Conservation (phyloP, 2,113 vertebrate species). For the Rhinolophus sinicus region DNA sequence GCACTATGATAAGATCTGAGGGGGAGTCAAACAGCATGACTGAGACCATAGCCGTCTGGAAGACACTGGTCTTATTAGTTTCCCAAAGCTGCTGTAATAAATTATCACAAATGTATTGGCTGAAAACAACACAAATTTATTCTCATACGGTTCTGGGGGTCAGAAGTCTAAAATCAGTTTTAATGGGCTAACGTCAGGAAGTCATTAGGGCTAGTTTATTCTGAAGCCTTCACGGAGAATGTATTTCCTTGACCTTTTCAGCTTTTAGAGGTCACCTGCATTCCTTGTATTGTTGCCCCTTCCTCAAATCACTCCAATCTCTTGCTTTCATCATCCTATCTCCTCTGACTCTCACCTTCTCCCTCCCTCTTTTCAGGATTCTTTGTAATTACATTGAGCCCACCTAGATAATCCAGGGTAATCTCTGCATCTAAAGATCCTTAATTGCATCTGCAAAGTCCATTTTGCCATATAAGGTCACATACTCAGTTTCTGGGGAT, state of each 20-base stretch:
- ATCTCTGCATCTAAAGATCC: background rate
- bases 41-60: background rate
- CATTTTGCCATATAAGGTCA: background rate
- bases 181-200: background rate
- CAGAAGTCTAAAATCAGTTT: background rate
- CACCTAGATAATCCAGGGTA: background rate
- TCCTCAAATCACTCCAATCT: background rate
- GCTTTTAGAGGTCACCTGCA: background rate
- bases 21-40: background rate
- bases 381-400: background rate
- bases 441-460: background rate
- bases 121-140: background rate
- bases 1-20: background rate
- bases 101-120: background rate
- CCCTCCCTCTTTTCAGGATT: background rate
- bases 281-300: background rate
- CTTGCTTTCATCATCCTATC: background rate
- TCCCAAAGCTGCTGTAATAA: background rate
- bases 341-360: background rate
- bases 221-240: background rate
- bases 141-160: background rate
- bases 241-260: background rate
- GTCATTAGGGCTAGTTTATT: background rate
- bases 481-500: background rate
- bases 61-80: background rate